Percentiles rank a stretch among this genome's conserved stretches.
These are phyloP conservation scores for Paratilapia polleni DNA, from an alignment of 2,113 vertebrate genomes.

Conservation along the genomic window DNA sequence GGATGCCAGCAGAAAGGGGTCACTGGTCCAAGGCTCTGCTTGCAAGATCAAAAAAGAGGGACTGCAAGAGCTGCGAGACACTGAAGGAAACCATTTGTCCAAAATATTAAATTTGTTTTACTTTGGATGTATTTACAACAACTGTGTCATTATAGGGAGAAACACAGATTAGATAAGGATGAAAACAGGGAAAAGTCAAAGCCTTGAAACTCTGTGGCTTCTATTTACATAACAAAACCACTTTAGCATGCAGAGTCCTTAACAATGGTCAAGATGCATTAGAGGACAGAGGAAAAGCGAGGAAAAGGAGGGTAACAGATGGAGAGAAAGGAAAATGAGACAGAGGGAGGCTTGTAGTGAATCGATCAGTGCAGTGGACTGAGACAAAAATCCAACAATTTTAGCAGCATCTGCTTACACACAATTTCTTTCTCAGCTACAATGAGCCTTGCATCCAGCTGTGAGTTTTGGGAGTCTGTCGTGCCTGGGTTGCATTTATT, in stretches of 20 bases:
- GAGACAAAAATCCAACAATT: slow-evolving; percentile 25
- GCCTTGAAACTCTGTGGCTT: neutral
- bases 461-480: slow-evolving; percentile 5
- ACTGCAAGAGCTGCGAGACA: neutral
- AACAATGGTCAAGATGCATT: slow-evolving; percentile 40
- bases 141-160: neutral
- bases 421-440: slow-evolving; percentile 13
- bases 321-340: slow-evolving; percentile 39
- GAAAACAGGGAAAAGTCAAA: slow-evolving; percentile 19
- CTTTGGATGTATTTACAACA: neutral
- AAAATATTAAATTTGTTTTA: neutral
- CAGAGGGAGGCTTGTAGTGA: slow-evolving; percentile 8
- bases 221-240: slow-evolving; percentile 37
- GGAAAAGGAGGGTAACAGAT: slow-evolving; percentile 21
- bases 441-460: slow-evolving; percentile 1
- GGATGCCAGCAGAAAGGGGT: slow-evolving; percentile 21
- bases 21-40: slow-evolving; percentile 5
- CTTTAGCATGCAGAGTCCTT: slow-evolving; percentile 19
- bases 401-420: slow-evolving; percentile 34
- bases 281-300: slow-evolving; percentile 20
- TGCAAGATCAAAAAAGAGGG: neutral
- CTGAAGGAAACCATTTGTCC: neutral
- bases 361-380: slow-evolving; percentile 20
- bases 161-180: neutral
- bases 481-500: neutral